Conservation (phyloP, 2,888 invertebrate species). For the Adineta ricciae region DNA sequence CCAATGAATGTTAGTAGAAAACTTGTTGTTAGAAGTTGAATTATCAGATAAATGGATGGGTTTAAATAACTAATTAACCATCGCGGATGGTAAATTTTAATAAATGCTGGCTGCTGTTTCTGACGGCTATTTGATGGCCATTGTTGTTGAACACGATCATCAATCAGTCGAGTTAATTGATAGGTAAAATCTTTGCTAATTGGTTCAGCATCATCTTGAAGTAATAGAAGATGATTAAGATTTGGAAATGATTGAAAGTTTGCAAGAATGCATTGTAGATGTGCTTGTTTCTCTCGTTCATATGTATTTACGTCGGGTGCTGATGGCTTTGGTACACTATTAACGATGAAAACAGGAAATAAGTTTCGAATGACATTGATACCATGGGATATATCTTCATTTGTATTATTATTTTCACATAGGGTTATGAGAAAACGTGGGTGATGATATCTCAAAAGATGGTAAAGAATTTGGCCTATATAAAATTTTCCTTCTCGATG, state of each 20-base stretch:
- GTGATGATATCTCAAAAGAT: background rate
- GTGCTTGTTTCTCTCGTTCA: conserved; percentile 18
- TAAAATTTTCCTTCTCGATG: conserved; percentile 11
- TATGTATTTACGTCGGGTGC: background rate
- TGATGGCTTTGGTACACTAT: background rate
- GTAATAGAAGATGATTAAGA: background rate
- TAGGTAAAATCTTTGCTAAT: background rate
- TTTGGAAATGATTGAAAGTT: conserved; percentile 2
- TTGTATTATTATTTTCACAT: conserved; percentile 11
- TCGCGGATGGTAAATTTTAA: conserved; percentile 19
- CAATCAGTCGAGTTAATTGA: background rate
- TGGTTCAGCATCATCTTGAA: conserved; percentile 12
- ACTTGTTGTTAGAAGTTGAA: background rate
- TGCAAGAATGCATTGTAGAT: background rate
- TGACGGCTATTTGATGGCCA: background rate
- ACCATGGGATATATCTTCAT: background rate
- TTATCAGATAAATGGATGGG: background rate
- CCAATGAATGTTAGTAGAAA: background rate
- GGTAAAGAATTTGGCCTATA: background rate
- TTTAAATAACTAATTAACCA: background rate
- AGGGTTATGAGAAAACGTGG: background rate
- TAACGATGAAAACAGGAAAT: background rate
- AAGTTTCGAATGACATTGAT: background rate
- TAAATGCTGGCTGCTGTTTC: background rate
- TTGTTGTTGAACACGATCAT: background rate